Conservation (phyloP, 2,797 vertebrate genomes). For the Pangasius sanitwongsei region DNA sequence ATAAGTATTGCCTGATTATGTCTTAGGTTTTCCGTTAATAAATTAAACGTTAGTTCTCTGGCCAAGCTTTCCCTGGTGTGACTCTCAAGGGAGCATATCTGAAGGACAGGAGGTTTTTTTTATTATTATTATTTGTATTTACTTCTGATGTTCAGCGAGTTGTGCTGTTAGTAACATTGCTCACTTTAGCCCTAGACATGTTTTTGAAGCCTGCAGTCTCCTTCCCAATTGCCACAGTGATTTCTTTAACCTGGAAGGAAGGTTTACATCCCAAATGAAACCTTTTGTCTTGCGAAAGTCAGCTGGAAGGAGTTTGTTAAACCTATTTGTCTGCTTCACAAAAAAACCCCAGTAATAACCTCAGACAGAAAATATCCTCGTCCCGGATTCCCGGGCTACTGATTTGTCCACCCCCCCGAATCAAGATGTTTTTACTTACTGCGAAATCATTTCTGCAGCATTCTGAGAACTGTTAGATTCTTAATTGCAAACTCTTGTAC, state of each 20-base stretch:
- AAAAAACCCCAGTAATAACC: neutral
- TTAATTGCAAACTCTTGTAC: neutral
- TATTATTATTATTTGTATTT: neutral
- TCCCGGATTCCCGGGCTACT: neutral
- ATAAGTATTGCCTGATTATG: neutral
- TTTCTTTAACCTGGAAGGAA: neutral
- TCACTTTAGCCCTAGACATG: neutral
- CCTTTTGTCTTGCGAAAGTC: neutral
- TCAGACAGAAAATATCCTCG: neutral
- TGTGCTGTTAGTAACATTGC: neutral
- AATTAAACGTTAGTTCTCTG: too few relatives aligned
- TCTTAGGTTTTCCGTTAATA: neutral
- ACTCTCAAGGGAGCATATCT: too few relatives aligned
- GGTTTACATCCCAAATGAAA: neutral
- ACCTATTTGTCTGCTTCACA: neutral
- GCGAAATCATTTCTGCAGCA: neutral
- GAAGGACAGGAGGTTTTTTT: too few relatives aligned
- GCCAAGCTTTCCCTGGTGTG: too few relatives aligned
- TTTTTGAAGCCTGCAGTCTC: neutral
- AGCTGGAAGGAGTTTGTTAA: neutral
- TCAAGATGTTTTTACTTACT: neutral
- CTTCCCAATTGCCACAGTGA: neutral
- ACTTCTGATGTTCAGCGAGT: neutral
- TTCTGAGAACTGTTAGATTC: neutral
- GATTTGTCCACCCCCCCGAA: neutral